Evolutionary conservation across 2,888 invertebrate species (phyloP), one percentile per base, ranked within the genome.

Genomic region (Lasiommata megera): DNA sequence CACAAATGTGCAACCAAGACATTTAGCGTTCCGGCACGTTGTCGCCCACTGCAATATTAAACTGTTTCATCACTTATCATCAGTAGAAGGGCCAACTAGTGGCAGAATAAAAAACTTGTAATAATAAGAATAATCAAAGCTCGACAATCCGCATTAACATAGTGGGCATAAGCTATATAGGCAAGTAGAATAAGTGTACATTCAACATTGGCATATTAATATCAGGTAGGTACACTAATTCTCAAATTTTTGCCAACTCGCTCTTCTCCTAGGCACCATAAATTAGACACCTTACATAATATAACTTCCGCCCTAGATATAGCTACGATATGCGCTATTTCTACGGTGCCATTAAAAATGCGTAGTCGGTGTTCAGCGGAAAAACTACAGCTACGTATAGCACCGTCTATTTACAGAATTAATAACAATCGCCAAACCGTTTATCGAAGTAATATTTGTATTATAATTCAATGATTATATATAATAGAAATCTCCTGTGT

Each of bases 391-490:
- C 7, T 37, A 23, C 8, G 3, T 23, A 36, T 9, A 52, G 12
- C 37, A 28, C 43, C 31, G 40, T 29, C 43, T 61, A 61, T 55
- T 58, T 57, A 43, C 36, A 51, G 41, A 54, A 29, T 34, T 47
- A 40, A 52, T 44, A 54, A 47, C 12, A 16, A 23, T 54, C 53
- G 61, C 43, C 58, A 58, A 61, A 55, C 12, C 37, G n/a, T 36
- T 60, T 38, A 61, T 48, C 12, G 23, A 36, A 12, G 8, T 18
- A 2, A 23, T 41, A 48, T 36, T 37, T 5, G 1, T 23, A 34
- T 17, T 36, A n/a, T 11, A 46, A 31, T 31, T 31, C 11, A 31
- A 46, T 46, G 31, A 46, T 46, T 46, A 31, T 23, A 23, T 23
- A 23, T 23, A 23, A 23, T 23, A 2, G 23, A 23, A 5, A 23